These are phyloP conservation scores for Rhyacophila brunnea DNA, from an alignment of 1,140 invertebrate species.

Conservation along the genomic window DNA sequence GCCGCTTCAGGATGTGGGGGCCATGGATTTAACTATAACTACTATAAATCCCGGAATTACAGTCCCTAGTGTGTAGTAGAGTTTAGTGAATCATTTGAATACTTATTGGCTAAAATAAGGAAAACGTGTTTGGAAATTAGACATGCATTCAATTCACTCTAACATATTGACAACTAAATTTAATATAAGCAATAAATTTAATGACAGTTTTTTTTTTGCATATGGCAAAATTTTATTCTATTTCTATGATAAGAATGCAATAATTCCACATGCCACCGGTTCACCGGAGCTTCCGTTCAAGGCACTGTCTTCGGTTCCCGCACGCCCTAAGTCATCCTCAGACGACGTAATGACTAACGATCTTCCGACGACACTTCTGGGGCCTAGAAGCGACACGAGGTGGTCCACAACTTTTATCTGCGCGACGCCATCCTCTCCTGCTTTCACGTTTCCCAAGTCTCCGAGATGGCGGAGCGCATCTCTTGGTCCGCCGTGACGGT, in stretches of 20 bases:
- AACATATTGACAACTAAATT: too few species aligned
- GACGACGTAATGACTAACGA: constrained; percentile 68
- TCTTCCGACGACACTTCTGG: constrained; percentile 68
- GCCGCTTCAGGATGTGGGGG: too few species aligned
- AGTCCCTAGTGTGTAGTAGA: too few species aligned
- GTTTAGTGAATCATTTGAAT: too few species aligned
- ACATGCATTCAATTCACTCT: too few species aligned
- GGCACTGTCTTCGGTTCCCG: constrained; percentile 65
- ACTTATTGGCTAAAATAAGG: too few species aligned
- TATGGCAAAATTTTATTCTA: too few species aligned
- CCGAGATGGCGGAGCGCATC: constrained; percentile 70
- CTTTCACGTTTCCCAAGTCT: constrained; percentile 75
- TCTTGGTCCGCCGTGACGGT: constrained; percentile 62
- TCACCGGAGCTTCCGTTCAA: constrained; percentile 71
- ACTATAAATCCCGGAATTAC: too few species aligned
- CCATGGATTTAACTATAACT: too few species aligned
- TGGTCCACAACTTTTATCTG: constrained; percentile 63
- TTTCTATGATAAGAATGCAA: constrained; percentile 53
- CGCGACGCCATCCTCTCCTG: constrained; percentile 60
- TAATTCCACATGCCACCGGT: constrained; percentile 70
- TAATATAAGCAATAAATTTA: too few species aligned
- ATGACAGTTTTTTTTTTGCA: too few species aligned
- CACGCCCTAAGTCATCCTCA: constrained; percentile 71
- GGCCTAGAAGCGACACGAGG: constrained; percentile 61
- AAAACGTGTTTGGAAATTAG: too few species aligned